Percentiles rank a stretch among this genome's conserved stretches.
These are phyloP conservation scores for Rafetus swinhoei DNA, from an alignment of 2,113 vertebrate species.

Conservation along the genomic window DNA sequence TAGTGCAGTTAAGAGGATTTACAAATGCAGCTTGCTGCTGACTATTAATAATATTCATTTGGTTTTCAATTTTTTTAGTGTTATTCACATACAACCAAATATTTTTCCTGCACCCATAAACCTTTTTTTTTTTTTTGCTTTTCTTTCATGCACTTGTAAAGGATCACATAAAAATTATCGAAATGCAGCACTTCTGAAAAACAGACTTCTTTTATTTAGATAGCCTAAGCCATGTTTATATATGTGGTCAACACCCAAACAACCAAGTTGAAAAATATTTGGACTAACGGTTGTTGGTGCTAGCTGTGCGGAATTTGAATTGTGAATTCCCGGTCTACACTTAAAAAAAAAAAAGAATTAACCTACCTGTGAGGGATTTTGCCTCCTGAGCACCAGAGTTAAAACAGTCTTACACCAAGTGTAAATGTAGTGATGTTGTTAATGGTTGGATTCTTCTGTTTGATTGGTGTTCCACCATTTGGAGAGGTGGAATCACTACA, in stretches of 20 bases:
- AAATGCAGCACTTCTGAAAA: not conserved
- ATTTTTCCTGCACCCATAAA: constrained; percentile 12
- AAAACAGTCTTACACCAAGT: not conserved
- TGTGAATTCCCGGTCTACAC: not conserved
- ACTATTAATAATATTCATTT: not conserved
- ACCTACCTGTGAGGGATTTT: not conserved
- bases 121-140: not conserved
- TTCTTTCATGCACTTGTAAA: not conserved
- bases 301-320: not conserved
- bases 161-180: constrained; percentile 5
- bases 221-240: not conserved
- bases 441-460: not conserved
- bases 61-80: constrained; percentile 19
- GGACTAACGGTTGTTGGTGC: not conserved
- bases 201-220: not conserved
- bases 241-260: not conserved
- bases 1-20: not conserved
- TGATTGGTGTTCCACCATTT: not conserved
- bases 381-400: not conserved
- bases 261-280: not conserved
- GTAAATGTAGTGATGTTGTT: not conserved
- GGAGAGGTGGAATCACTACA: not conserved
- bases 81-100: constrained; percentile 9
- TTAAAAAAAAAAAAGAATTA: not conserved
- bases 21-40: not conserved